phyloP scores from a whole-genome alignment of 2,888 invertebrate species.

The Lampropteryx suffumata region DNA sequence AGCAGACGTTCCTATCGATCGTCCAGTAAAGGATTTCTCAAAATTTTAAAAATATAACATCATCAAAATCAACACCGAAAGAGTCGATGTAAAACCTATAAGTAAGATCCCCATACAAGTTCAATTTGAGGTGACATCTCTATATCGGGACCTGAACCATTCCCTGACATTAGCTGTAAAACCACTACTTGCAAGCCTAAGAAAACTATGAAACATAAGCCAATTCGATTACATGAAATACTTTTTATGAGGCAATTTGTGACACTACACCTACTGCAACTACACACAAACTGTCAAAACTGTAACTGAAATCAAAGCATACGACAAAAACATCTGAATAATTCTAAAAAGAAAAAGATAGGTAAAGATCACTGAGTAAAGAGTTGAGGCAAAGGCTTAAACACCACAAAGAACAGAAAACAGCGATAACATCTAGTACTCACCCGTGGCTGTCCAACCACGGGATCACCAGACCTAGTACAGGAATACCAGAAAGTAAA shows the following conservation, averaged over 20 bases:
- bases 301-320: neutral
- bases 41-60: neutral
- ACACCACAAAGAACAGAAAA: neutral
- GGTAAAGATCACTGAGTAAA: neutral
- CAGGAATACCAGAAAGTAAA: neutral
- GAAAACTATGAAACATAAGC: neutral
- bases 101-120: neutral
- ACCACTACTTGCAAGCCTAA: constrained; percentile 3
- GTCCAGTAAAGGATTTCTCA: neutral
- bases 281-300: neutral
- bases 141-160: neutral
- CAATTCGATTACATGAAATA: neutral
- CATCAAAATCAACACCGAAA: neutral
- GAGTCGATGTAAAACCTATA: neutral
- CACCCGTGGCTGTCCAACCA: constrained; percentile 3
- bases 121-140: neutral
- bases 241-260: neutral
- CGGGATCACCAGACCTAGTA: neutral
- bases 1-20: neutral
- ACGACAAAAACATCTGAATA: too few relatives aligned
- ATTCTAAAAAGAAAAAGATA: neutral
- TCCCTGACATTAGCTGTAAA: constrained; percentile 1
- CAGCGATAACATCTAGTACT: neutral
- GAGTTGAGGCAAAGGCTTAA: neutral
- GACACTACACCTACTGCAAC: neutral